Percentiles rank a stretch among this genome's conserved stretches.
Conservation (phyloP, 2,113 vertebrate genomes). For the Etheostoma spectabile region DNA sequence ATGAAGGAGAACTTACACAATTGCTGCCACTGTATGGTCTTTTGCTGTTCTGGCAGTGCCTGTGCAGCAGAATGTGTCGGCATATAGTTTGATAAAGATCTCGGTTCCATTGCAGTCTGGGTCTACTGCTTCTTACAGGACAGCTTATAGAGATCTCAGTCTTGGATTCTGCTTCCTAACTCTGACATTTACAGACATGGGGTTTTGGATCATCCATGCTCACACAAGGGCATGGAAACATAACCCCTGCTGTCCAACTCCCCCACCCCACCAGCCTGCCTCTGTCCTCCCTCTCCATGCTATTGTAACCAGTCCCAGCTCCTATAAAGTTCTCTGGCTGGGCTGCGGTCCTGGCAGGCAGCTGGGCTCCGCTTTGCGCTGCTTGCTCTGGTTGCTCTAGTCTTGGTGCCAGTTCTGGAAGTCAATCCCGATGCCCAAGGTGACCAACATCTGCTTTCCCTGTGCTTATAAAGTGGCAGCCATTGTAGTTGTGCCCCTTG, state of each 20-base stretch:
- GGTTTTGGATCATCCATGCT: constrained; percentile 55
- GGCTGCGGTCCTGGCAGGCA: constrained; percentile 44
- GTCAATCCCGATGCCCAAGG: constrained; percentile 27
- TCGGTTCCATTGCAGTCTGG: constrained; percentile 40
- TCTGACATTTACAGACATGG: constrained; percentile 63
- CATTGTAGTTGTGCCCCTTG: background rate
- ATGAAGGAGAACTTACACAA: constrained; percentile 15
- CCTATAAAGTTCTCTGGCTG: constrained; percentile 51
- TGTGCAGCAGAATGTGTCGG: constrained; percentile 17
- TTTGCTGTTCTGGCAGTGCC: constrained; percentile 10
- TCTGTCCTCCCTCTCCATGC: background rate
- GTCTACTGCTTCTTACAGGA: constrained; percentile 42
- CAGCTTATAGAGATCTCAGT: constrained; percentile 50
- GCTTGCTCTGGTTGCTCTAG: constrained; percentile 14
- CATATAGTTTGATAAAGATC: constrained; percentile 60
- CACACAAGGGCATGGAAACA: constrained; percentile 60
- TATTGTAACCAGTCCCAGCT: constrained; percentile 50
- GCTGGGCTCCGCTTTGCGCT: constrained; percentile 18
- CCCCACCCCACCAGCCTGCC: constrained; percentile 14
- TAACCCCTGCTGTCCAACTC: constrained; percentile 52
- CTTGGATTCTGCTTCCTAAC: constrained; percentile 52
- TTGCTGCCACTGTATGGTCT: constrained; percentile 33
- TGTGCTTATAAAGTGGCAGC: background rate
- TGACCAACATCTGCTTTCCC: constrained; percentile 23
- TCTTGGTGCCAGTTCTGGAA: constrained; percentile 35